Percentiles rank a stretch among this genome's conserved stretches.
phyloP scores from a whole-genome alignment of 2,797 vertebrate species.

The Antrozous pallidus region DNA sequence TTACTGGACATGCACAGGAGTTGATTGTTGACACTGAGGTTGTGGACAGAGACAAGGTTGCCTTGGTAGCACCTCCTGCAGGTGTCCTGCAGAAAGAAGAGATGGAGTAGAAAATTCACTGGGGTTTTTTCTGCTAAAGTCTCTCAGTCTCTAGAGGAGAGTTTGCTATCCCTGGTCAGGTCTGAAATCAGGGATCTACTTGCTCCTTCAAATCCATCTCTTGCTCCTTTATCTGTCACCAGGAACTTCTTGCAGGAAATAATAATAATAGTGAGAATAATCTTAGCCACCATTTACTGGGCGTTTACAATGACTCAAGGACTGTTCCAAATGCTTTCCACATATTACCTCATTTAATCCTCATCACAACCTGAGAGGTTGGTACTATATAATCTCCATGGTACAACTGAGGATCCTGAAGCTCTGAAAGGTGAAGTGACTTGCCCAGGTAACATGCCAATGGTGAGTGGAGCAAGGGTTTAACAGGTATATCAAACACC shows the following conservation, averaged over 20 bases:
- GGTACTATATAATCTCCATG: not conserved
- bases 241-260: not conserved
- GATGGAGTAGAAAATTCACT: fast-evolving
- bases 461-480: not conserved
- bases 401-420: not conserved
- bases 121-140: not conserved
- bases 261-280: not conserved
- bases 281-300: not conserved
- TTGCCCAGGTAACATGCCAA: not conserved
- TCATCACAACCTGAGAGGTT: not conserved
- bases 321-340: not conserved
- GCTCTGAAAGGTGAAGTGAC: not conserved
- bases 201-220: not conserved
- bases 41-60: conserved; percentile 64
- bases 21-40: fast-evolving
- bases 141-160: not conserved
- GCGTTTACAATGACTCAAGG: not conserved
- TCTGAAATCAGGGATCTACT: not conserved
- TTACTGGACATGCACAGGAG: not conserved
- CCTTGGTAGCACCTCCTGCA: conserved; percentile 22
- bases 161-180: too few species aligned
- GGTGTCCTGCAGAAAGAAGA: fast-evolving
- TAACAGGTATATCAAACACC: not conserved
- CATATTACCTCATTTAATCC: not conserved
- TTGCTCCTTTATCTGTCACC: not conserved